Evolutionary conservation across 2,888 invertebrate species (phyloP).

Genomic region (Pristionchus japonicus): DNA sequence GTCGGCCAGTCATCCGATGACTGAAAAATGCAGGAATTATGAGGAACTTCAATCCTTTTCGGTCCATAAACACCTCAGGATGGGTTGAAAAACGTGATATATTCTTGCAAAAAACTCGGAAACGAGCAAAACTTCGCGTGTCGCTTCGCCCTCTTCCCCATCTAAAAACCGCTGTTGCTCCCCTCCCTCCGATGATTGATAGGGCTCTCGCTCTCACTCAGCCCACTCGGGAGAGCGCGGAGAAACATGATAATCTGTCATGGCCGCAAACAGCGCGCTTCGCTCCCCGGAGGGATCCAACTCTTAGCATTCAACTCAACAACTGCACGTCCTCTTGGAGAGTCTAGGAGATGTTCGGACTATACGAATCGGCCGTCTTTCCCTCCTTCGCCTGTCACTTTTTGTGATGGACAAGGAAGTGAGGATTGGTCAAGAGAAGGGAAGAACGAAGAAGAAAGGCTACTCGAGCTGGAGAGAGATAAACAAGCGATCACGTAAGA

Average conservation of each 20-base stretch:
- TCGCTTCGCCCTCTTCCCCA: neutral
- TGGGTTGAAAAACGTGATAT: too few relatives aligned
- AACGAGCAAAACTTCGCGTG: too few relatives aligned
- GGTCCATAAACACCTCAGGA: too few relatives aligned
- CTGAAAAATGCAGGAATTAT: too few relatives aligned
- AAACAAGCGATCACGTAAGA: too few relatives aligned
- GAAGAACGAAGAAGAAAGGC: too few relatives aligned
- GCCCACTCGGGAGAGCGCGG: neutral
- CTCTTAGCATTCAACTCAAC: neutral
- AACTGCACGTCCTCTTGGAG: neutral
- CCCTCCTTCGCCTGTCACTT: neutral
- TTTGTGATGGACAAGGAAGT: conserved; percentile 21
- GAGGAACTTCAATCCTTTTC: too few relatives aligned
- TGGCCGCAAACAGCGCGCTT: neutral
- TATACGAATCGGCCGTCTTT: neutral
- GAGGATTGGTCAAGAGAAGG: neutral
- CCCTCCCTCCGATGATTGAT: neutral
- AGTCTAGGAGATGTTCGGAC: neutral
- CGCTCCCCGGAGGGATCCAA: neutral
- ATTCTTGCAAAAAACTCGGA: too few relatives aligned
- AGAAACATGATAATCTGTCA: conserved; percentile 13
- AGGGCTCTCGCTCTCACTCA: neutral
- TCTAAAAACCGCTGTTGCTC: neutral
- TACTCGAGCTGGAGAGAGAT: too few relatives aligned
- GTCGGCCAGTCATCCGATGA: conserved; percentile 34